These are phyloP conservation scores for Drosophila bunnanda DNA, from an alignment of 2,888 invertebrate species.

Conservation along the genomic window DNA sequence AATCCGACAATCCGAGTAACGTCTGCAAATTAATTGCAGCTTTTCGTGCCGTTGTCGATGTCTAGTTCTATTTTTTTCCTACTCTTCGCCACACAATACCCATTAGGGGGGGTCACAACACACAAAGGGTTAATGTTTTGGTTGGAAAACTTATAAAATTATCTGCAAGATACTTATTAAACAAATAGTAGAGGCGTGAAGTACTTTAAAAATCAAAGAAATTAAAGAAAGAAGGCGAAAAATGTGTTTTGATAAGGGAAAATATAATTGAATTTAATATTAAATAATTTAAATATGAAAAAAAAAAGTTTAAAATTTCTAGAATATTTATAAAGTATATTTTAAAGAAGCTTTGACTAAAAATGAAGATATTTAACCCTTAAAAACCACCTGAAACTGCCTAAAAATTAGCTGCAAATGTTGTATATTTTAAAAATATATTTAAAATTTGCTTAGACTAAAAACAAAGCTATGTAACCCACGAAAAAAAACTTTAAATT, in stretches of 20 bases:
- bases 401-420: too few relatives aligned
- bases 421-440: too few relatives aligned
- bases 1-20: slow-evolving; percentile 25
- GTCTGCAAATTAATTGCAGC: slow-evolving; percentile 67
- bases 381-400: too few relatives aligned
- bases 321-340: too few relatives aligned
- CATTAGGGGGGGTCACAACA: background rate
- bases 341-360: too few relatives aligned
- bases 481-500: too few relatives aligned
- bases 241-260: background rate
- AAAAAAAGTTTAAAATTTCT: background rate
- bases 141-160: background rate
- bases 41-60: slow-evolving; percentile 59
- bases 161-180: background rate
- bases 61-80: slow-evolving; percentile 13
- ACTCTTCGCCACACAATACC: background rate
- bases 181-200: background rate
- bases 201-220: background rate
- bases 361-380: too few relatives aligned
- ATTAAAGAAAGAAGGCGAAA: background rate
- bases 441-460: too few relatives aligned
- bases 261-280: background rate
- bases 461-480: too few relatives aligned
- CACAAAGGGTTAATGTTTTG: background rate
- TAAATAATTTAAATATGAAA: background rate